Evolutionary conservation across 1,140 invertebrate species (phyloP).

Genomic region (Rhopalosiphum maidis): DNA sequence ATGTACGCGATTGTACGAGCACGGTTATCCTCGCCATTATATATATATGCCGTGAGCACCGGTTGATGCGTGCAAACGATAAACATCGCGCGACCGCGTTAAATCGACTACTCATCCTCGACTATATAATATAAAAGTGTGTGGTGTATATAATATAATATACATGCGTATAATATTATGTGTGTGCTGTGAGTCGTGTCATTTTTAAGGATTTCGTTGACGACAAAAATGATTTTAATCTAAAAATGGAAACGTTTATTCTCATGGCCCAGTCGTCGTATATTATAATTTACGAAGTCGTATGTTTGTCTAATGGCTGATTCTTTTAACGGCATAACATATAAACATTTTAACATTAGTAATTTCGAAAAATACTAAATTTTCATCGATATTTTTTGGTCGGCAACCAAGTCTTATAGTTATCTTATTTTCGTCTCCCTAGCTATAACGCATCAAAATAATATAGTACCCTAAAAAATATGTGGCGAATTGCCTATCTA

Average conservation of each 20-base stretch:
- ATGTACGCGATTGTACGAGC: not conserved
- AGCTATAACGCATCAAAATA: not conserved
- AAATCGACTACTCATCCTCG: conserved; percentile 3
- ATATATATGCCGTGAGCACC: not conserved
- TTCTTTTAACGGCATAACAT: not conserved
- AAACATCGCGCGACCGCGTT: not conserved
- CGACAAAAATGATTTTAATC: conserved; percentile 1
- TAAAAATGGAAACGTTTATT: not conserved
- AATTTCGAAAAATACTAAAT: not conserved
- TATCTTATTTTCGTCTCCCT: too few relatives aligned
- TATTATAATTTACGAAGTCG: not conserved
- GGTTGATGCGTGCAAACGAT: not conserved
- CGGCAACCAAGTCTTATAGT: not conserved
- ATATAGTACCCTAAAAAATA: not conserved
- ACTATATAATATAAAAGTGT: not conserved
- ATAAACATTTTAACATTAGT: not conserved
- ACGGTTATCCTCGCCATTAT: not conserved
- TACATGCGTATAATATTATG: not conserved
- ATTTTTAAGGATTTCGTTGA: conserved; percentile 23
- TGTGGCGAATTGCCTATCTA: not conserved
- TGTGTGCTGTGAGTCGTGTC: not conserved
- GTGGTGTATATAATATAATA: not conserved
- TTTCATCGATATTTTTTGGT: not conserved
- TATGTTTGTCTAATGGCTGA: not conserved
- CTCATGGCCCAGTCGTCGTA: not conserved